Base-by-base conservation (phyloP, 2,113 vertebrate species). In the Cichladusa arquata region DNA sequence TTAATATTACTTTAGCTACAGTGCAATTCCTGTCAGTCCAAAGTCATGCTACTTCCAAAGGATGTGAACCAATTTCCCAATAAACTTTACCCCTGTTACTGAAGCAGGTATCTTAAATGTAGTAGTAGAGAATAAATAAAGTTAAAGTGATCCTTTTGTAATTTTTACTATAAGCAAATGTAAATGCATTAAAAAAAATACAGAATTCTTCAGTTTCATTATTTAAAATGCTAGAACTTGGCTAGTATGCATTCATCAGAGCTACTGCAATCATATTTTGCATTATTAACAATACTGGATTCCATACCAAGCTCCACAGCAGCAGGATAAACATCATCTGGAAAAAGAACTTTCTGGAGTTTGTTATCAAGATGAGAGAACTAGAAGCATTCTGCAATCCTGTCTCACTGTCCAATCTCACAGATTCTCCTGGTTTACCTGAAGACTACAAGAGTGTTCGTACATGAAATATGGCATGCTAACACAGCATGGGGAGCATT, bases 111-210 rank as follows among this genome's bases (percentile, higher is more conserved):
- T 77, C 34, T 94, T 76, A 53, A 94, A 70, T 42, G 36, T 23
- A 50, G 25, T 89, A 92, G 73, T 73, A 92, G 33, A 9, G 7
- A 91, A 88, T 56, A 94, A 96, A 91, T 64, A 94, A 94, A 66
- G 12, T 77, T 79, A 31, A 86, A 94, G n/a, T 61, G 38, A 19
- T 88, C 71, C 6, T 70, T 81, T 78, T 62, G 38, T 58, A 25
- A 19, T 88, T 96, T 93, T 54, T 65, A 69, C 47, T 36, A 31
- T 18, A 80, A 9, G 47, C 51, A 81, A 79, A 81, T 23, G 29
- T 38, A 90, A 81, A 48, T 53, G 15, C 25, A 57, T 26, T 47
- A 58, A 38, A 92, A 96, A 48, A 92, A 67, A 47, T 7, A 56
- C 12, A 28, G 31, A 91, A 51, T 81, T 90, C 19, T 67, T 88